Percentiles rank a stretch among this genome's conserved stretches.
phyloP scores from a whole-genome alignment of 2,888 invertebrate species.

The Nomada goodeniana region DNA sequence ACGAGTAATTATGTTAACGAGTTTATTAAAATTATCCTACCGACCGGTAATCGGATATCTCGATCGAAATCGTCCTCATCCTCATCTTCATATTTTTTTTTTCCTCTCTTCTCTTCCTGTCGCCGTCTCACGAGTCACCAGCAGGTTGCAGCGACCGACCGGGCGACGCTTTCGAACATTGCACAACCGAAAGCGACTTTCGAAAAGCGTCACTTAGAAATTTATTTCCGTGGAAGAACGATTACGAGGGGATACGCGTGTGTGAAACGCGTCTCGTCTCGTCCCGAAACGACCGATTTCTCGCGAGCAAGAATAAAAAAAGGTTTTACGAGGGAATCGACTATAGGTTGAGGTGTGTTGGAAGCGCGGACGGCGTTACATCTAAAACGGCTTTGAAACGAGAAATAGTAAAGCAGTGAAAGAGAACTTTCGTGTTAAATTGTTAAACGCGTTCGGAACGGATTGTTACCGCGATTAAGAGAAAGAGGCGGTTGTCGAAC shows the following conservation, averaged over 20 bases:
- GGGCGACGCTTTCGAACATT: slow-evolving; percentile 27
- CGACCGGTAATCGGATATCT: slow-evolving; percentile 25
- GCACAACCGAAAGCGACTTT: slow-evolving; percentile 33
- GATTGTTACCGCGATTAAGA: no score
- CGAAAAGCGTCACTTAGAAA: slow-evolving; percentile 39
- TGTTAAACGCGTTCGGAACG: no score
- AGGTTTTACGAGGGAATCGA: slow-evolving; percentile 39
- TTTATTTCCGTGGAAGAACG: slow-evolving; percentile 38
- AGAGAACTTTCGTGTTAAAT: background rate
- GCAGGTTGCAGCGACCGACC: slow-evolving; percentile 7
- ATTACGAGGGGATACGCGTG: background rate
- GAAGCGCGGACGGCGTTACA: slow-evolving; percentile 10
- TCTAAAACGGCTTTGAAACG: slow-evolving; percentile 20
- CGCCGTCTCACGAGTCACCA: no score
- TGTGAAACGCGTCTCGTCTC: background rate
- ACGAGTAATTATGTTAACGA: slow-evolving; percentile 50
- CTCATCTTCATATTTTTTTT: background rate
- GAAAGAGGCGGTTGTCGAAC: no score
- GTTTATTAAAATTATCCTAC: slow-evolving; percentile 60
- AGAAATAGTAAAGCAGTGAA: slow-evolving; percentile 17
- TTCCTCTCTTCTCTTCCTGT: background rate
- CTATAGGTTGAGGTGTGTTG: slow-evolving; percentile 34
- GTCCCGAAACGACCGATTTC: background rate
- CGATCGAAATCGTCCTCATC: slow-evolving; percentile 27
- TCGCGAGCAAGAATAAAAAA: background rate